A percentile compares a stretch with the other conserved stretches of the same genome.
Evolutionary conservation across 2,113 vertebrate genomes (phyloP).

Genomic region (Corvus hawaiiensis): DNA sequence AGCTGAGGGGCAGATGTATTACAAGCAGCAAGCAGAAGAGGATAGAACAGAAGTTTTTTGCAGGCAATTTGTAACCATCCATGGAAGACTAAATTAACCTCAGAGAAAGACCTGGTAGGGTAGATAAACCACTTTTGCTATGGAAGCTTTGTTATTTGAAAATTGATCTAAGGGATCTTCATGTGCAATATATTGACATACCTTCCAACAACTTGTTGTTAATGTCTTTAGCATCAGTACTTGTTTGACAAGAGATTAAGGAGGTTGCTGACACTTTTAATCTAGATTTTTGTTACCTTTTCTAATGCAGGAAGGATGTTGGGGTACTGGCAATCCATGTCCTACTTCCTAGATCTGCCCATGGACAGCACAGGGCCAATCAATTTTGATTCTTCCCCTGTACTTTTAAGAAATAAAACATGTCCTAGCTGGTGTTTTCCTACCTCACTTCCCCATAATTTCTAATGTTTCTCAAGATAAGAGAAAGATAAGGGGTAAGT

Average conservation of each 20-base stretch:
- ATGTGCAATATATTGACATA: rapidly evolving
- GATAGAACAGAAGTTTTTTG: background rate
- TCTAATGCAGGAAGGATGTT: background rate
- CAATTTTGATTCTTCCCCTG: background rate
- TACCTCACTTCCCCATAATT: background rate
- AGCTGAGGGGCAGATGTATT: background rate
- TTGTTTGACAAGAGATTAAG: background rate
- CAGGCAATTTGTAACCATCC: background rate
- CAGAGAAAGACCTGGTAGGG: background rate
- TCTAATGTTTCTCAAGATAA: background rate
- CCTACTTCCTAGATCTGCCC: background rate
- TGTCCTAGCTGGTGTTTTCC: background rate
- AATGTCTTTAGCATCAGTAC: background rate
- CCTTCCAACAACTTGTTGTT: background rate
- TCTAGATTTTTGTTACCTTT: background rate
- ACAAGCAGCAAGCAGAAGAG: background rate
- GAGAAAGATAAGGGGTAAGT: background rate
- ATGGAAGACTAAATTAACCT: background rate
- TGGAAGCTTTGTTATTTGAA: background rate
- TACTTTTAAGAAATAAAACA: background rate
- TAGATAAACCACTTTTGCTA: background rate
- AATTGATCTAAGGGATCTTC: background rate
- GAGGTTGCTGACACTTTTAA: background rate
- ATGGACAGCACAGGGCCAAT: background rate
- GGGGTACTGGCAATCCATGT: background rate